Evolutionary conservation across 2,113 vertebrate species (phyloP).

Genomic region (Cariama cristata): DNA sequence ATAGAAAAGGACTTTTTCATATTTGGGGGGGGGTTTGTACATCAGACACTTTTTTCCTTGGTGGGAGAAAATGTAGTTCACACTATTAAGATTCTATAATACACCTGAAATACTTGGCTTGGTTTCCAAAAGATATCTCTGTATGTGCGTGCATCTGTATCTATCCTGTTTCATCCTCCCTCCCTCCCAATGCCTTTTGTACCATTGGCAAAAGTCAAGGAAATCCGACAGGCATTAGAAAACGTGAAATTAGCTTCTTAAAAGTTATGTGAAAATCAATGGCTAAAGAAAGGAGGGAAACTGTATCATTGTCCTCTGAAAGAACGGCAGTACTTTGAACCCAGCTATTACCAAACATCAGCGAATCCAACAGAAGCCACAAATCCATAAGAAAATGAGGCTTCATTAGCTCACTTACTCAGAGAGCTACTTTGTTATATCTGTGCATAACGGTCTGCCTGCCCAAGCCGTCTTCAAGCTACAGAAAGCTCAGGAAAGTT

Average conservation of each 20-base stretch:
- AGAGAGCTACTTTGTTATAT: background rate
- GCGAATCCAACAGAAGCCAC: background rate
- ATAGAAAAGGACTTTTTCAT: background rate
- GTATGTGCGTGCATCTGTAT: background rate
- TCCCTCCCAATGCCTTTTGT: background rate
- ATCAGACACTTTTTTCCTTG: background rate
- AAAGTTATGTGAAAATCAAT: background rate
- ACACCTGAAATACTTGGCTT: background rate
- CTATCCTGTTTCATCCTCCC: background rate
- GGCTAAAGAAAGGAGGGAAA: background rate
- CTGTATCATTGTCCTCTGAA: background rate
- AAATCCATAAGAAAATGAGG: background rate
- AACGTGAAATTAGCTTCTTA: background rate
- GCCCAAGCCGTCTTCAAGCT: background rate
- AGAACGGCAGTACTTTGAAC: background rate
- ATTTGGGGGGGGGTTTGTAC: background rate
- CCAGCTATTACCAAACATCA: background rate
- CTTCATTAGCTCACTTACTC: background rate
- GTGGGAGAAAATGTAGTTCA: background rate
- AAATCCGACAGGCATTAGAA: background rate
- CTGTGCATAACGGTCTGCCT: background rate
- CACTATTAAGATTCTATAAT: background rate
- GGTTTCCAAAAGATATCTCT: background rate
- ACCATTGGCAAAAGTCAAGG: background rate
- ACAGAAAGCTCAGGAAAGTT: background rate